These are phyloP conservation scores for Chlorospingus semifuscus DNA, from an alignment of 2,797 vertebrate species.

Conservation along the genomic window DNA sequence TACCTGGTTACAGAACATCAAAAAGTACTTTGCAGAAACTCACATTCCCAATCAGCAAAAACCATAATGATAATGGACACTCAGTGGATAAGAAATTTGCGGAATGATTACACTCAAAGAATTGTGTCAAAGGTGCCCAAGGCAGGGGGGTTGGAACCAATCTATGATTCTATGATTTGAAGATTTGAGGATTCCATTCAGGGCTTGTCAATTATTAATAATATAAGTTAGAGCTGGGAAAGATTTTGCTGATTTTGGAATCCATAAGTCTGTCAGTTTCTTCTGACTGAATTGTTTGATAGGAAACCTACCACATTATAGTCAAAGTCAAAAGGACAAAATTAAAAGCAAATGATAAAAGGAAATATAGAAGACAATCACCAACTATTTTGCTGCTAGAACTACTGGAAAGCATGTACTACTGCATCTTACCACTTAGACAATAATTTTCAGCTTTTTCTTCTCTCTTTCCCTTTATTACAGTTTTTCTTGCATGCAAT, in stretches of 20 bases:
- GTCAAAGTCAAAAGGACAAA: neutral
- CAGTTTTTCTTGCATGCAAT: neutral
- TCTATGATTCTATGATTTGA: neutral
- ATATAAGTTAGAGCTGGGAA: neutral
- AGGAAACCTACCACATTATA: neutral
- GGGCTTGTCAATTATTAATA: neutral
- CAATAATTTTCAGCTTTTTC: neutral
- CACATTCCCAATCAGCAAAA: neutral
- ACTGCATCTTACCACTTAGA: neutral
- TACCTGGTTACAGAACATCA: neutral
- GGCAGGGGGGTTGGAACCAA: neutral
- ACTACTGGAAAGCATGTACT: neutral
- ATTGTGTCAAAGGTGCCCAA: neutral
- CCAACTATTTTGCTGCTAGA: neutral
- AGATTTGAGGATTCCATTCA: neutral
- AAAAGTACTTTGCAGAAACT: neutral
- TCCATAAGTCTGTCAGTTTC: neutral
- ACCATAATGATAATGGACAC: neutral
- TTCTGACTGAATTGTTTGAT: neutral
- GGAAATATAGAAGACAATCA: neutral
- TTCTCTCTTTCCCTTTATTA: neutral
- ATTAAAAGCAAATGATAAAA: neutral
- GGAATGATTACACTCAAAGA: neutral
- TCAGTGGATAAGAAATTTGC: neutral
- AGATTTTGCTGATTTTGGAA: neutral